A percentile compares a stretch with the other conserved stretches of the same genome.
These are phyloP conservation scores for Sesia bembeciformis DNA, from an alignment of 2,888 invertebrate species.

Conservation along the genomic window DNA sequence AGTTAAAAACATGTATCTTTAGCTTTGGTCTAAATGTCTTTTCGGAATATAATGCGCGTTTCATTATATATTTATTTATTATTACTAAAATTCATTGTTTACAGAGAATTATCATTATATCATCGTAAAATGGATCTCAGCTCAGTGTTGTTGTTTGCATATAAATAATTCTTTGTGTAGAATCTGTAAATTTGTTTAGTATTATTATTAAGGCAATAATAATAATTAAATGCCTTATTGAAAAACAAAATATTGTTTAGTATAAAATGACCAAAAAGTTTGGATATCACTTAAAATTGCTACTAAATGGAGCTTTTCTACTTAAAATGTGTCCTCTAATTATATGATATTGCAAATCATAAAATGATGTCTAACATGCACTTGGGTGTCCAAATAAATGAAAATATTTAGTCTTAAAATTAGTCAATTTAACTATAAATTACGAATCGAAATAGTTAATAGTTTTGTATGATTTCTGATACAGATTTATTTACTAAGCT, in stretches of 20 bases:
- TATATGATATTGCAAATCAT: constrained; percentile 22
- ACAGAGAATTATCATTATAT: neutral
- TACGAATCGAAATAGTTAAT: constrained; percentile 49
- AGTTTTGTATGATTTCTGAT: constrained; percentile 42
- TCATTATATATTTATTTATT: too few relatives aligned
- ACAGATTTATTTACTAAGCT: constrained; percentile 43
- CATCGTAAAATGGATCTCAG: constrained; percentile 45
- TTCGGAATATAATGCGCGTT: too few relatives aligned
- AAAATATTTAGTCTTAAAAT: constrained; percentile 51
- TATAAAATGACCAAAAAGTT: constrained; percentile 54
- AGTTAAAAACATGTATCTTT: too few relatives aligned
- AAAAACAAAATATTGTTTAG: constrained; percentile 30
- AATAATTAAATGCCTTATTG: constrained; percentile 45
- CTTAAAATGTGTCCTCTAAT: constrained; percentile 37
- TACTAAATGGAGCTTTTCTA: constrained; percentile 44
- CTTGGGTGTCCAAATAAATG: constrained; percentile 51
- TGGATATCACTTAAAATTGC: constrained; percentile 36
- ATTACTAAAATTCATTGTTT: too few relatives aligned
- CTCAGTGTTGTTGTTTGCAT: constrained; percentile 38
- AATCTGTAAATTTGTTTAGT: constrained; percentile 32
- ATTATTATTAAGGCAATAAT: constrained; percentile 35
- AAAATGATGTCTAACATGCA: constrained; percentile 24
- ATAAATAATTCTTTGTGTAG: constrained; percentile 13
- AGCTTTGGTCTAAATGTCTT: too few relatives aligned
- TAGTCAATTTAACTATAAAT: constrained; percentile 53